Evolutionary conservation across 2,113 vertebrate species (phyloP), one percentile per base, ranked within the genome.

Genomic region (Chlamydotis undulata): DNA sequence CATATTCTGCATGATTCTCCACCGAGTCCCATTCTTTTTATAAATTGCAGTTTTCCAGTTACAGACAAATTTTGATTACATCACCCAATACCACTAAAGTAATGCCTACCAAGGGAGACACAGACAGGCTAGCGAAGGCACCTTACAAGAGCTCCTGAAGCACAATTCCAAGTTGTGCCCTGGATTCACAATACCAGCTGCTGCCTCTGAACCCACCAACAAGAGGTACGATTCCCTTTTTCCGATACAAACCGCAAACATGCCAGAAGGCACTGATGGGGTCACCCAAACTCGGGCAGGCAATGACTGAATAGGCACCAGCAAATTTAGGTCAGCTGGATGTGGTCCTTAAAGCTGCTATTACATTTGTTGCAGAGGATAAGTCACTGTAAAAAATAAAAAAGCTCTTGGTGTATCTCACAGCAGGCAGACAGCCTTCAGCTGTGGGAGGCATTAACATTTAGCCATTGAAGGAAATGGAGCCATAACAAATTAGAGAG

Each of bases 351-450:
- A 56, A 70, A 31, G 55, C 67, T 71, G 19, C 61, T 69, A 6
- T 75, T 75, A 55, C 37, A 31, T 67, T 78, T 28, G 18, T 29
- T 70, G 68, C 79, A 74, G 37, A 86, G 68, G 50, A 35, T 64
- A 57, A 90, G 31, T 25, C 19, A 37, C 39, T n/a, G n/a, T 43
- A 43, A 43, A 23, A 52, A 52, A 50, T 25, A 53, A 61, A 52
- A 71, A 37, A 43, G 10, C 33, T 83, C 24, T 4, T n/a, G 31
- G 55, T 39, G n/a, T 31, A 83, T 59, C 68, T 80, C 76, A 28
- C 86, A 94, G 89, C 71, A 90, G 70, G 83, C 31, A 86, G 37
- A 80, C 21, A 57, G 21, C 59, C 63, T 50, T 90, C 91, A 90
- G 76, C 83, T 67, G 50, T 1, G 1, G 63, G 71, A 77, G 59